These are phyloP conservation scores for Eubucco bourcierii DNA, from an alignment of 2,113 vertebrate species.

Conservation along the genomic window DNA sequence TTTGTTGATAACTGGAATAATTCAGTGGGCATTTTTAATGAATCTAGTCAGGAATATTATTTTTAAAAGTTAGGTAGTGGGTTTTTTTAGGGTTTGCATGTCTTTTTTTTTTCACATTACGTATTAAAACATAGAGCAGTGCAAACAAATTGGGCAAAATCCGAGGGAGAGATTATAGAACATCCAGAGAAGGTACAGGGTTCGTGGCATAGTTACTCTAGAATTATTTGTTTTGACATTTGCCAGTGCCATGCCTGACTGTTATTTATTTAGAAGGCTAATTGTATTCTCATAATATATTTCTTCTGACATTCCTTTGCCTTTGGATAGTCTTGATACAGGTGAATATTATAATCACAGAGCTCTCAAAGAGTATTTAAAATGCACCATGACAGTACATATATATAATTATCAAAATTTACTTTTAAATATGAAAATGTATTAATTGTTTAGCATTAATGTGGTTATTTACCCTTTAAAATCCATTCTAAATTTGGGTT, in stretches of 20 bases:
- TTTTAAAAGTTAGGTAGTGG: not conserved
- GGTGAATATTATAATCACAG: not conserved
- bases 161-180: not conserved
- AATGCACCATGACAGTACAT: not conserved
- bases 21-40: not conserved
- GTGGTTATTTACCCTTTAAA: not conserved
- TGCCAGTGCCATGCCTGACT: not conserved
- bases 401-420: not conserved
- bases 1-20: not conserved
- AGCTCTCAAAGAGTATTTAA: not conserved
- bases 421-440: too few relatives aligned
- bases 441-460: not conserved
- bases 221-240: constrained; percentile 7
- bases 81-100: not conserved
- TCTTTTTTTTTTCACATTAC: not conserved
- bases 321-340: not conserved
- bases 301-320: not conserved
- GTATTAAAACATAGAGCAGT: not conserved
- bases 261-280: not conserved
- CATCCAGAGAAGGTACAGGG: not conserved
- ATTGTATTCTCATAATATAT: not conserved
- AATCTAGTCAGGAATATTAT: not conserved
- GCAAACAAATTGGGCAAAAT: not conserved
- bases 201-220: not conserved
- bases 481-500: not conserved